Conservation (phyloP, 2,797 vertebrate genomes). For the Galago senegalensis region DNA sequence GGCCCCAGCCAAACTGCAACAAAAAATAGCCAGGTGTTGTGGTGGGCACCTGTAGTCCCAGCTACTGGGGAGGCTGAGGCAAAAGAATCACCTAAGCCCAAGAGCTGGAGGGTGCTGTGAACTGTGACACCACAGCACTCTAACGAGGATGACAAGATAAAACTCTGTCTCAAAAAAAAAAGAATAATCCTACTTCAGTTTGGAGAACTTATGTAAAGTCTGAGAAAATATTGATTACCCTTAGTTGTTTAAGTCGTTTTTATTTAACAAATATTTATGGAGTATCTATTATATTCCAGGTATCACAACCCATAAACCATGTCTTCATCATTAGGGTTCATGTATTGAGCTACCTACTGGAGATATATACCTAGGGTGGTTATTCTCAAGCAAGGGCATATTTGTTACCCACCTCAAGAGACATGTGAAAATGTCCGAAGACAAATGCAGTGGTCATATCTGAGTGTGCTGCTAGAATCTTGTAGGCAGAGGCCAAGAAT, state of each 20-base stretch:
- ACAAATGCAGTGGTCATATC: background rate
- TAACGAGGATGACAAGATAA: too few relatives aligned
- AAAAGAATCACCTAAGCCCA: too few relatives aligned
- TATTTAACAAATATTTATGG: slow-evolving; percentile 4
- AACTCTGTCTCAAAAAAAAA: background rate
- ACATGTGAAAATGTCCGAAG: background rate
- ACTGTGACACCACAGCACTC: too few relatives aligned
- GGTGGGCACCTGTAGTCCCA: too few relatives aligned
- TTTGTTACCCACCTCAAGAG: background rate
- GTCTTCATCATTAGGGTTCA: background rate
- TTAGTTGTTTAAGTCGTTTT: background rate
- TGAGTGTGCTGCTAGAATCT: background rate
- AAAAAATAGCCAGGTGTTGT: too few relatives aligned
- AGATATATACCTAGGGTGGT: background rate
- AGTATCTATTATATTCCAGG: background rate
- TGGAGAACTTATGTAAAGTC: background rate
- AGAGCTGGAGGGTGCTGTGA: too few relatives aligned
- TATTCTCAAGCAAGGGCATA: background rate
- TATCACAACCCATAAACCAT: background rate
- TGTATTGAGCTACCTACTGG: background rate
- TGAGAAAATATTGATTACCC: background rate
- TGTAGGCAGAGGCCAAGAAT: background rate
- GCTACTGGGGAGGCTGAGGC: too few relatives aligned
- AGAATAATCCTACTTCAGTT: background rate
- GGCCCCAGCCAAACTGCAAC: too few relatives aligned